Percentiles rank a stretch among this genome's conserved stretches.
Conservation (phyloP, 2,113 vertebrate species). For the Vimba vimba region DNA sequence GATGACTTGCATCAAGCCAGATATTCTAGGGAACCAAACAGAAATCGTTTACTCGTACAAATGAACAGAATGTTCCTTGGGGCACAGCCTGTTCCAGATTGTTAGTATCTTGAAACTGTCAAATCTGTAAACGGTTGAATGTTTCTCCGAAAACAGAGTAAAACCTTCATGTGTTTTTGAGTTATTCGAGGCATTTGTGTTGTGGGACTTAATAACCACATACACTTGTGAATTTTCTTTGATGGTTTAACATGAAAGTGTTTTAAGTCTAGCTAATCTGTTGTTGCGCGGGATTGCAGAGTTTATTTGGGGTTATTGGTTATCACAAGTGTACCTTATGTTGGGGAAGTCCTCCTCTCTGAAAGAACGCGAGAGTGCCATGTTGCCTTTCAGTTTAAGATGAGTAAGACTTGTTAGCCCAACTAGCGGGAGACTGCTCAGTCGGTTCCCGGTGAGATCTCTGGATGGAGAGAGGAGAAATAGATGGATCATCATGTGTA, state of each 20-base stretch:
- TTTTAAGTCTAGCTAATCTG: not conserved
- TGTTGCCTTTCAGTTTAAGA: conserved; percentile 91
- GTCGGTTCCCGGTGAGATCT: conserved; percentile 86
- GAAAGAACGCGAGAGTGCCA: conserved; percentile 83
- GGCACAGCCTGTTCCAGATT: not conserved
- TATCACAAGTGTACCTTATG: conserved; percentile 82
- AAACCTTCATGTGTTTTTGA: not conserved
- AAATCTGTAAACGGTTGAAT: not conserved
- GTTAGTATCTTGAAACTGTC: conserved; percentile 4
- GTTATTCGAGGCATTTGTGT: not conserved
- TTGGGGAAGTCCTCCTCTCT: conserved; percentile 87
- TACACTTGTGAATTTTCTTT: not conserved
- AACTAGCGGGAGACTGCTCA: conserved; percentile 81
- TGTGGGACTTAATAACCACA: not conserved
- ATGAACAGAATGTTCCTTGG: conserved; percentile 1
- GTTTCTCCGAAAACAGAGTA: not conserved
- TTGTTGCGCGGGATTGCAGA: not conserved
- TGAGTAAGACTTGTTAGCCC: conserved; percentile 87
- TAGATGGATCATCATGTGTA: conserved; percentile 28
- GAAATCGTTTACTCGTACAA: not conserved
- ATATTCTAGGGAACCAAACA: not conserved
- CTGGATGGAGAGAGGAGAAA: conserved; percentile 67
- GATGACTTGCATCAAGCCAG: not conserved
- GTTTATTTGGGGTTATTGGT: not conserved
- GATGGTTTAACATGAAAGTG: not conserved